Evolutionary conservation across 2,797 vertebrate species (phyloP).

Genomic region (Tokudaia muenninki): DNA sequence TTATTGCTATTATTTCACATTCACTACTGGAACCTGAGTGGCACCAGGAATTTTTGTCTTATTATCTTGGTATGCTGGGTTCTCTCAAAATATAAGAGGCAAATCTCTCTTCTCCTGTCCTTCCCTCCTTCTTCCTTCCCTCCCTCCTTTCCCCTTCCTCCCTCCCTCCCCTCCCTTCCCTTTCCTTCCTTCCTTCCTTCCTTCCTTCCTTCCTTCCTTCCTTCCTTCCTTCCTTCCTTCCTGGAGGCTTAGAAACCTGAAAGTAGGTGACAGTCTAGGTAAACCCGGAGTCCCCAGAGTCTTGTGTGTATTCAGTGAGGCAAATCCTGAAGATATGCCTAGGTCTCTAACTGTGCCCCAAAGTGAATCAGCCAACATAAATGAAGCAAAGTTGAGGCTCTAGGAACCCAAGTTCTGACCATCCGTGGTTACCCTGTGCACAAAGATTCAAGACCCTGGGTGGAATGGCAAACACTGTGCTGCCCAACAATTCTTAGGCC

Average conservation of each 20-base stretch:
- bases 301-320: not conserved
- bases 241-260: not conserved
- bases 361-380: not conserved
- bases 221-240: not conserved
- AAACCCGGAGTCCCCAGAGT: not conserved
- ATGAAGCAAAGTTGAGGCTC: not conserved
- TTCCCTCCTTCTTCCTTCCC: no score
- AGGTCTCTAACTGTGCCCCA: not conserved
- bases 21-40: not conserved
- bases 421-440: not conserved
- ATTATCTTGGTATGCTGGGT: not conserved
- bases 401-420: not conserved
- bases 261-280: not conserved
- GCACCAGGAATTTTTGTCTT: not conserved
- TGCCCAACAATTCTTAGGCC: not conserved
- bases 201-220: not conserved
- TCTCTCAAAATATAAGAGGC: not conserved
- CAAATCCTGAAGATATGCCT: not conserved
- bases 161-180: fast-evolving
- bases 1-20: not conserved
- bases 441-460: not conserved
- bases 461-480: not conserved
- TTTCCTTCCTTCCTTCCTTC: fast-evolving
- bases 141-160: no score
- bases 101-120: not conserved